phyloP scores from a whole-genome alignment of 1,140 invertebrate genomes.

The Maconellicoccus hirsutus region DNA sequence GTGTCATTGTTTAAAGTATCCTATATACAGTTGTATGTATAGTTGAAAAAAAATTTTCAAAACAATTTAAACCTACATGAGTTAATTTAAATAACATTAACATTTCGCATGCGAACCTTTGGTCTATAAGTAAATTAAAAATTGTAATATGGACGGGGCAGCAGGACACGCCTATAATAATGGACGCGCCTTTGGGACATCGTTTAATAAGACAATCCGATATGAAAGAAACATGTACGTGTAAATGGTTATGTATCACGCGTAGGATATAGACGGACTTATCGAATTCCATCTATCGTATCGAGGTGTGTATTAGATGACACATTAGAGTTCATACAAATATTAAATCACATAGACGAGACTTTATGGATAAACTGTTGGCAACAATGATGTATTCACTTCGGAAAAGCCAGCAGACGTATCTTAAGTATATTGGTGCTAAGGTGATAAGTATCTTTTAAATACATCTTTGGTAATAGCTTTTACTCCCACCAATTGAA shows the following conservation, averaged over 20 bases:
- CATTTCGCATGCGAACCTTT: constrained; percentile 7
- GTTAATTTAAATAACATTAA: constrained; percentile 10
- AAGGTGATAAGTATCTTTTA: not conserved
- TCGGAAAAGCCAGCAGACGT: not conserved
- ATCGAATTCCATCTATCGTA: constrained; percentile 8
- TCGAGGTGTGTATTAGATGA: constrained; percentile 7
- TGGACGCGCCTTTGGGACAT: constrained; percentile 6
- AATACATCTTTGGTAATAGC: not conserved
- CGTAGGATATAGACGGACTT: constrained; percentile 2
- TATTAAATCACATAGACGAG: not conserved
- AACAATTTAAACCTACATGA: constrained; percentile 1
- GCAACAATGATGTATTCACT: constrained; percentile 8
- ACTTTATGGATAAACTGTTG: not conserved
- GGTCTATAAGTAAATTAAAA: not conserved
- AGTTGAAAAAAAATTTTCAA: not conserved
- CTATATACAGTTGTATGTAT: too few relatives aligned
- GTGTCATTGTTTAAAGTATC: not conserved
- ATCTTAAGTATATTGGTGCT: not conserved
- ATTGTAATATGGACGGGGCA: not conserved
- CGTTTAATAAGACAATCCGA: constrained; percentile 1
- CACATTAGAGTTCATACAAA: not conserved
- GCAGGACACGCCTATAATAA: constrained; percentile 7
- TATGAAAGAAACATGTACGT: constrained; percentile 9
- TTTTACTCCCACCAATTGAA: not conserved
- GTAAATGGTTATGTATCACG: constrained; percentile 8